These are phyloP conservation scores for Zoanthus sansibaricus DNA, from an alignment of 92 coral and sea anemone genomes.

Conservation along the genomic window DNA sequence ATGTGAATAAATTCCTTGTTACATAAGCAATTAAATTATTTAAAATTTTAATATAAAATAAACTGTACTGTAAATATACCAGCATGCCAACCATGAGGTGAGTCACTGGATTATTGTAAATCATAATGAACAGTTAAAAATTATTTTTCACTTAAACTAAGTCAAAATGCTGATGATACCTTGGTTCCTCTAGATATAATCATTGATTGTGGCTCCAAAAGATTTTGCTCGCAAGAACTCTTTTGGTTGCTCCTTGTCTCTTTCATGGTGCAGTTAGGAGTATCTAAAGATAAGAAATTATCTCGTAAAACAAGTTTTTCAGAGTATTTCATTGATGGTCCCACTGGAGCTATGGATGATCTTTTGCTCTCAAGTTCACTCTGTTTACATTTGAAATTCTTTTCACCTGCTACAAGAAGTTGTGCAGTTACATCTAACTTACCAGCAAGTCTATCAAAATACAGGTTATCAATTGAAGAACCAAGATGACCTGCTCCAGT, in stretches of 20 bases:
- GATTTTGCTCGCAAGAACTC: neutral
- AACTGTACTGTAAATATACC: too few relatives aligned
- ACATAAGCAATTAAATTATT: too few relatives aligned
- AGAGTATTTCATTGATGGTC: neutral
- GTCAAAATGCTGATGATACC: constrained; percentile 7
- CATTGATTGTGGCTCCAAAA: constrained; percentile 22
- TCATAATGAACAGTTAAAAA: too few relatives aligned
- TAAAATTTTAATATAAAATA: too few relatives aligned
- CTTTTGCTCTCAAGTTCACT: constrained; percentile 29
- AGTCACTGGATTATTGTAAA: too few relatives aligned
- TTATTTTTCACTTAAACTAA: neutral
- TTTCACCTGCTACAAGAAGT: neutral
- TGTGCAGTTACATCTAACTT: neutral
- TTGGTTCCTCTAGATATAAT: constrained; percentile 32
- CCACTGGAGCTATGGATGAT: neutral
- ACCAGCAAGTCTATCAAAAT: constrained; percentile 7
- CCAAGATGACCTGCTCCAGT: neutral
- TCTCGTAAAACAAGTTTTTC: neutral
- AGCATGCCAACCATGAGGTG: too few relatives aligned
- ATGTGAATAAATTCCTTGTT: too few relatives aligned
- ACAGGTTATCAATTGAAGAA: constrained; percentile 14
- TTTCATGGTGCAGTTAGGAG: neutral
- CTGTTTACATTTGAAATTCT: neutral
- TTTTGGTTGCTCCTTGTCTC: neutral
- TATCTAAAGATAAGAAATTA: neutral